Percentiles rank a stretch among this genome's conserved stretches.
Conservation (phyloP, 2,113 vertebrate species). For the Tylochromis polylepis region DNA sequence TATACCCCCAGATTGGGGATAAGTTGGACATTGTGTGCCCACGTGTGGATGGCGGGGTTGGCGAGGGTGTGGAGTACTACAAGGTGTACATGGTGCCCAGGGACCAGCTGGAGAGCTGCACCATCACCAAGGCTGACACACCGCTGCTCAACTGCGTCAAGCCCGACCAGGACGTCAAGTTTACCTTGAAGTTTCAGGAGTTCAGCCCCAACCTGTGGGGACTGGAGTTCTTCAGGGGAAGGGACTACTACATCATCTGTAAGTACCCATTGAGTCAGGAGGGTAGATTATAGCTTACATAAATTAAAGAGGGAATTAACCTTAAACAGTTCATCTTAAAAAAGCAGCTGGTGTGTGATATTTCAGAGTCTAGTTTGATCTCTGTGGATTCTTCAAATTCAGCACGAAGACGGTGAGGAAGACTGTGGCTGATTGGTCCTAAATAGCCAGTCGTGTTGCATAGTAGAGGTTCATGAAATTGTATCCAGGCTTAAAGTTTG, state of each 20-base stretch:
- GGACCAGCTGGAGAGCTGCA: conserved; percentile 94
- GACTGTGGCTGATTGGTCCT: not conserved
- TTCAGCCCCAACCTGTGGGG: conserved; percentile 99
- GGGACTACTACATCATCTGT: conserved; percentile 99
- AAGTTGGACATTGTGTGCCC: conserved; percentile 99
- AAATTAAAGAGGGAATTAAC: not conserved
- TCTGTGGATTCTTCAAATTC: not conserved
- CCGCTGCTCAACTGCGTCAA: conserved; percentile 97
- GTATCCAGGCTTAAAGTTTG: not conserved
- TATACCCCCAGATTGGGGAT: conserved; percentile 98
- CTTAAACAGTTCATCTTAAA: not conserved
- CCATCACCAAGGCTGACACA: conserved; percentile 93
- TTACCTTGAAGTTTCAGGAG: conserved; percentile 99
- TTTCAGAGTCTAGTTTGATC: not conserved
- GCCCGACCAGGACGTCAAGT: conserved; percentile 98
- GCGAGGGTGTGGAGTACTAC: conserved; percentile 92
- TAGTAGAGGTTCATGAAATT: not conserved
- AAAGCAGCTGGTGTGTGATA: too few relatives aligned
- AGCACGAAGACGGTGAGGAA: not conserved
- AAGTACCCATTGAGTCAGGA: conserved; percentile 65
- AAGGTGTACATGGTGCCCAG: conserved; percentile 98
- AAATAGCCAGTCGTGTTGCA: not conserved
- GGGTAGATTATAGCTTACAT: not conserved
- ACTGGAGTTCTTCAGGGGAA: conserved; percentile 94
- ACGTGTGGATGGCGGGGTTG: conserved; percentile 87